Base-by-base conservation (phyloP, 2,888 invertebrate genomes). In the Abrostola tripartita region DNA sequence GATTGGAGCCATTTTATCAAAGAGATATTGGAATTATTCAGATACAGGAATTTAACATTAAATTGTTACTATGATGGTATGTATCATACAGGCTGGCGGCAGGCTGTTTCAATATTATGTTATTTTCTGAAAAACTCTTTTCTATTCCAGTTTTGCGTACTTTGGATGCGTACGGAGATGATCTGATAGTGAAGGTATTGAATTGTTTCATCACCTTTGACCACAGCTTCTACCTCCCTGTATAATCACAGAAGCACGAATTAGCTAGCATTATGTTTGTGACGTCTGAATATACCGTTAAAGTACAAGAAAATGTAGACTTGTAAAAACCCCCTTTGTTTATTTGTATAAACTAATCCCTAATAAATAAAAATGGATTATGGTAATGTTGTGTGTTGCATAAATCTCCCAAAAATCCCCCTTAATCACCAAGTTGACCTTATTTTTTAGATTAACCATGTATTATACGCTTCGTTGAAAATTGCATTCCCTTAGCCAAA, bases 121-220 rank as follows among this genome's bases (percentile, higher is more conserved):
- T 61, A 62, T 61, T 42, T 57, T 63, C 57, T 64, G 49, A 72
- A 71, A 51, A 38, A 56, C 35, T 65, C 71, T 86, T 88, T 89
- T 88, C 81, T 71, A 81, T 91, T 91, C 42, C 91, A 91, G 91
- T 88, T 67, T 71, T 89, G 82, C 81, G 62, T 78, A 81, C 78
- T 82, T 84, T 69, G 68, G 69, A 64, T 68, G 64, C 36, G 24
- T 24, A 62, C 64, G 88, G 89, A 88, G 89, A 92, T 93, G 92
- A 83, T 91, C 88, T 90, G 89, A 91, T 87, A 86, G 85, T 85
- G 81, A 92, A 93, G 93, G 93, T 93, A 92, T 76, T 61, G 73
- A 57, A 63, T 51, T 66, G 55, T 74, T 73, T 70, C 71, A 65
- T 62, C 79, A 79, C 81, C 66, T 71, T 71, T 72, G 24, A 53